Evolutionary conservation across 2,888 invertebrate genomes (phyloP).

Genomic region (Leptinotarsa juncta): DNA sequence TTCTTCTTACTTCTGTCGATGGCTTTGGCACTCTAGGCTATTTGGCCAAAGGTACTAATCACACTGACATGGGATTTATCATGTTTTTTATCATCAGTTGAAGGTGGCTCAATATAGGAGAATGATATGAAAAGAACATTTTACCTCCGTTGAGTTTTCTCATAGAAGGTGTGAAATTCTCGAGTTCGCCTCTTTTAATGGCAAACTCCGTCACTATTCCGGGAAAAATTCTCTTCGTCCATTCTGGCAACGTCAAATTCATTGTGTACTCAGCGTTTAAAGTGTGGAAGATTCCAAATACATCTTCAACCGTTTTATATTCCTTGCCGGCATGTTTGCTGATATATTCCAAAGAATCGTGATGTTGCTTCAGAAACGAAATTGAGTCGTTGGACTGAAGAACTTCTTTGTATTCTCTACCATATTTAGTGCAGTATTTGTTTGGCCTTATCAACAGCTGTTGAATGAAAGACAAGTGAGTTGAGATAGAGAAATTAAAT

Average conservation of each 20-base stretch:
- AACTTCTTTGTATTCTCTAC: conserved; percentile 49
- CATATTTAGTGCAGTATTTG: conserved; percentile 59
- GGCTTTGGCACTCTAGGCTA: too few relatives aligned
- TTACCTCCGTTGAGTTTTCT: conserved; percentile 66
- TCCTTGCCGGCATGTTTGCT: conserved; percentile 70
- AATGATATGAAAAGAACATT: background rate
- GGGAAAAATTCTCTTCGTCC: conserved; percentile 69
- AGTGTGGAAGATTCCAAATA: conserved; percentile 68
- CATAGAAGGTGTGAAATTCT: conserved; percentile 59
- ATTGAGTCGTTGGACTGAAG: conserved; percentile 20
- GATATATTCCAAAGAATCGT: conserved; percentile 73
- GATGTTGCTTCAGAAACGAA: conserved; percentile 64
- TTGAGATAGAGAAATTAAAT: background rate
- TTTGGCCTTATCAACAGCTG: conserved; percentile 59
- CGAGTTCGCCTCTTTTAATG: conserved; percentile 62
- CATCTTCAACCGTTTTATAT: conserved; percentile 68
- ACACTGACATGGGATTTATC: too few relatives aligned
- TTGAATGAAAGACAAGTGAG: background rate
- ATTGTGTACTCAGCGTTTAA: conserved; percentile 74
- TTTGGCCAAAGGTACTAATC: too few relatives aligned
- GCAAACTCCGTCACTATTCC: conserved; percentile 56
- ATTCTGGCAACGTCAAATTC: conserved; percentile 62
- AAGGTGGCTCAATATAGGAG: background rate
- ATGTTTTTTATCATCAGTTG: too few relatives aligned
- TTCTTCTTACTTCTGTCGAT: too few relatives aligned